Evolutionary conservation across 2,888 invertebrate species (phyloP), one percentile per base, ranked within the genome.

Genomic region (Atrina japonica): DNA sequence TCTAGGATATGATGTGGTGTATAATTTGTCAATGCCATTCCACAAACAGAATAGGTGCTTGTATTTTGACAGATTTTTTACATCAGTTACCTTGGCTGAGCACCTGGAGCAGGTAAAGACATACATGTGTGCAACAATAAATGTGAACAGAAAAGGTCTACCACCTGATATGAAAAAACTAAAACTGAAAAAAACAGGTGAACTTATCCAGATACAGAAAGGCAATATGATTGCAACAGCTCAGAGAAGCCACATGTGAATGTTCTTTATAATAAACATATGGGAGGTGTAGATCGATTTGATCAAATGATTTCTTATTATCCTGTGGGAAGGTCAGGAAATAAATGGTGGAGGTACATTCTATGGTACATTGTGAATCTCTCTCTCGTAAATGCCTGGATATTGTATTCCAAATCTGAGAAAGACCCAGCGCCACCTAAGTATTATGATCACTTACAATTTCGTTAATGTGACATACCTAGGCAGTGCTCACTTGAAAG

Each of bases 321-420:
- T 40, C 67, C 67, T 0, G 43, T 70, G 18, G 73, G 70, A 1
- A 30, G 70, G 11, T 49, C 55, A 40, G 40, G 61, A 14, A 27
- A 14, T 2, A 66, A 66, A 35, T 74, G 70, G 74, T 70, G 70
- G 74, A 21, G 70, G 3, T 67, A 70, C 41, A 9, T 70, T 3
- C 41, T 66, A 18, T 63, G 64, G 47, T 66, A 45, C n/a, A n/a
- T 74, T n/a, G 40, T 74, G 2, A 58, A 74, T 41, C 29, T 64
- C 6, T 45, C 64, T 11, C 41, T 67, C 16, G 30, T 66, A 21
- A 70, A 66, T 60, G 25, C 47, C n/a, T 27, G 29, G 1, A 45
- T 60, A 3, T 9, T 60, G 2, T 60, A 11, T 27, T 14, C 14
- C 5, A 60, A 47, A 27, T 43, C 60, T 1, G 29, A 45, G 11